Evolutionary conservation across 2,888 invertebrate species (phyloP).

Genomic region (Dorcus parallelipipedus): DNA sequence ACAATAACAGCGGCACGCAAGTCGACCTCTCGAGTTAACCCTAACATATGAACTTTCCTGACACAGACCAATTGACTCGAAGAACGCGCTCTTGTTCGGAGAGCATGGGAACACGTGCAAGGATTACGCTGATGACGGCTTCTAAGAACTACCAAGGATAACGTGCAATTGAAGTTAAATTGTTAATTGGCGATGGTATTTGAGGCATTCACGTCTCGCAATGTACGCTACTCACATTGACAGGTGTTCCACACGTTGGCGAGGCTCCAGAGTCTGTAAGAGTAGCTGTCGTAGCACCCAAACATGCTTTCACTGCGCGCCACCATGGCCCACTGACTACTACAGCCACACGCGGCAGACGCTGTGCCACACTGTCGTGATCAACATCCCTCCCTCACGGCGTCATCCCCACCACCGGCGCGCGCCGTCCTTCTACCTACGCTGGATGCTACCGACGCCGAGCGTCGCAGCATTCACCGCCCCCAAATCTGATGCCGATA

Average conservation of each 20-base stretch:
- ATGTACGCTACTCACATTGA: constrained; percentile 62
- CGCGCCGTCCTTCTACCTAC: constrained; percentile 33
- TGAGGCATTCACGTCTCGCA: background rate
- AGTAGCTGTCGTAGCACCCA: constrained; percentile 73
- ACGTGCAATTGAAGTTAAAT: background rate
- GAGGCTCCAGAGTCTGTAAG: constrained; percentile 73
- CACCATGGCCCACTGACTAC: constrained; percentile 72
- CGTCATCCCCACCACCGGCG: constrained; percentile 33
- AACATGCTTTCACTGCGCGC: constrained; percentile 75
- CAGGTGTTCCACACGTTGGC: constrained; percentile 74
- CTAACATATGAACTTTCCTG: constrained; percentile 31
- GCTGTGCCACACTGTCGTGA: constrained; percentile 22
- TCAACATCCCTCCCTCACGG: constrained; percentile 26
- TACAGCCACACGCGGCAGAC: constrained; percentile 18
- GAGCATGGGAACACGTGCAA: constrained; percentile 31
- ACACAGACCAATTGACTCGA: constrained; percentile 33
- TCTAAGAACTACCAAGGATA: constrained; percentile 9
- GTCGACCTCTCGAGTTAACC: constrained; percentile 35
- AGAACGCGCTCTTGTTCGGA: constrained; percentile 32
- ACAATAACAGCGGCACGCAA: constrained; percentile 32
- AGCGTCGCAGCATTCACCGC: constrained; percentile 39
- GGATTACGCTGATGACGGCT: background rate
- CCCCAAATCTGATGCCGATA: constrained; percentile 41
- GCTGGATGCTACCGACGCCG: constrained; percentile 29
- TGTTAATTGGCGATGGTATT: too few relatives aligned